These are phyloP conservation scores for Mormyrus lacerda DNA, from an alignment of 2,113 vertebrate species.

Conservation along the genomic window DNA sequence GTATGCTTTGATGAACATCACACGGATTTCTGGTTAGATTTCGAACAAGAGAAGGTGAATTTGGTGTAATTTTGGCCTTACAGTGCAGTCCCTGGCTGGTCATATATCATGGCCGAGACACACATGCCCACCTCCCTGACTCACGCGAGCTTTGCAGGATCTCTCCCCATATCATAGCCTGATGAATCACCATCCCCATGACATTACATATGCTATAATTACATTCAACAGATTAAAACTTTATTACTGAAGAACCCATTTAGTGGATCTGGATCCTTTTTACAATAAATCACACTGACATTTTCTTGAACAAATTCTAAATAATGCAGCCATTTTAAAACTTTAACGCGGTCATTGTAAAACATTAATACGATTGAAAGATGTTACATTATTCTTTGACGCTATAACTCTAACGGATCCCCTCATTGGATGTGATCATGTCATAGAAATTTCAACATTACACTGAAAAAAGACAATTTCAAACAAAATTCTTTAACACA, in stretches of 20 bases:
- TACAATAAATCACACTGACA: neutral
- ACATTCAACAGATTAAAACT: neutral
- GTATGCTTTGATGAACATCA: neutral
- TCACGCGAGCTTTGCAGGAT: neutral
- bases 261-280: neutral
- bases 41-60: neutral
- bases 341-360: neutral
- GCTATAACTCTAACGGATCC: neutral
- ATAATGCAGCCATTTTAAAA: neutral
- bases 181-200: neutral
- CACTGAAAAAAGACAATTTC: neutral
- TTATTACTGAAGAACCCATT: neutral
- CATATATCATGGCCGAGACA: neutral
- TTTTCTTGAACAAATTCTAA: neutral
- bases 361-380: neutral
- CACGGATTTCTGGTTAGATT: neutral
- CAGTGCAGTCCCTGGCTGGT: neutral
- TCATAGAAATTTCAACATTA: neutral
- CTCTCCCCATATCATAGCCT: neutral
- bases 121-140: neutral
- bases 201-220: neutral
- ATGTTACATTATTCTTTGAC: neutral
- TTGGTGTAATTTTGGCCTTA: neutral
- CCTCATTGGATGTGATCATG: neutral
- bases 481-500: neutral